These are phyloP conservation scores for Carassius gibelio DNA, from an alignment of 2,113 vertebrate species.

Conservation along the genomic window DNA sequence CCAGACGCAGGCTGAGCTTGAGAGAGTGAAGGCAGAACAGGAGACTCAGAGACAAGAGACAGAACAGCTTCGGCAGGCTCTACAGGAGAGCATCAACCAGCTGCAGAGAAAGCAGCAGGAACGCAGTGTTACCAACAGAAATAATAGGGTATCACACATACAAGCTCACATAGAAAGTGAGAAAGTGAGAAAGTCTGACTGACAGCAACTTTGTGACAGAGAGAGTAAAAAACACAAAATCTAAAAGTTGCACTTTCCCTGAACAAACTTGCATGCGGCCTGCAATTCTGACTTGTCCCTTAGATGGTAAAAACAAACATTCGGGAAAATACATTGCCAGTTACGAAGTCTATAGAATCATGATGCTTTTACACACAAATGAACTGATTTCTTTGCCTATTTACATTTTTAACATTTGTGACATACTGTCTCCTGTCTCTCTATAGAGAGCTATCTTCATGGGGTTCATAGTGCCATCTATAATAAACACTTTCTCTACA, in stretches of 20 bases:
- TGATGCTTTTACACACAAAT: background rate
- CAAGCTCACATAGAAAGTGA: background rate
- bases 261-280: background rate
- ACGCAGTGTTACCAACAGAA: slow-evolving; percentile 47
- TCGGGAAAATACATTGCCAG: no score
- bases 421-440: background rate
- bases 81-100: slow-evolving; percentile 68
- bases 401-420: background rate
- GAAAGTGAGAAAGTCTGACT: background rate
- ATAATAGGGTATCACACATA: slow-evolving; percentile 67
- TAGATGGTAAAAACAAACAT: background rate
- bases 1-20: slow-evolving; percentile 67
- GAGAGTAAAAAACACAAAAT: background rate
- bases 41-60: slow-evolving; percentile 73
- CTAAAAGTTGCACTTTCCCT: background rate
- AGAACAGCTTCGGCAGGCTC: slow-evolving; percentile 73
- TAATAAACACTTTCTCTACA: slow-evolving; percentile 37
- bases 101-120: slow-evolving; percentile 62
- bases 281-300: background rate
- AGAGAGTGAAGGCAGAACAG: slow-evolving; percentile 68
- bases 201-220: background rate
- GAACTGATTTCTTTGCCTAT: background rate
- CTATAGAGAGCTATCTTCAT: background rate
- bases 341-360: no score
- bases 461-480: background rate